Percentiles rank a stretch among this genome's conserved stretches.
These are phyloP conservation scores for Leontocebus nigricollis DNA, from an alignment of 2,797 vertebrate species.

Conservation along the genomic window DNA sequence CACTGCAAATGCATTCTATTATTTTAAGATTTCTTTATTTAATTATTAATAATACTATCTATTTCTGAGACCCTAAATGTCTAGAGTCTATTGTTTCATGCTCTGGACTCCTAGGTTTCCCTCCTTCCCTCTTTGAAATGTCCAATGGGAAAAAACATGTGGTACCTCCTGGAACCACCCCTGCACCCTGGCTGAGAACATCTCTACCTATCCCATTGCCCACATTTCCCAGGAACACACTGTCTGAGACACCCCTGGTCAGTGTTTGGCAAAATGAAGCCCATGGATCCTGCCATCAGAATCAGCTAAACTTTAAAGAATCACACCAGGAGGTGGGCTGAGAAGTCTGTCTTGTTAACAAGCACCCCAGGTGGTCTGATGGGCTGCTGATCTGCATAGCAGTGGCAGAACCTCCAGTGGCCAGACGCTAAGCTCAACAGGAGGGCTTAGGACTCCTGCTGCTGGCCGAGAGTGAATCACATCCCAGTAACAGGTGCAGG, in stretches of 20 bases:
- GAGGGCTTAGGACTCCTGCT: slow-evolving; percentile 24
- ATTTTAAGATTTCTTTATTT: neutral
- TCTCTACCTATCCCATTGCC: neutral
- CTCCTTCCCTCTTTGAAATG: neutral
- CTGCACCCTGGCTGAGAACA: neutral
- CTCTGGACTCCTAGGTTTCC: neutral
- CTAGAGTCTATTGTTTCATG: neutral
- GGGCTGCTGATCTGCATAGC: neutral
- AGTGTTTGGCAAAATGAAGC: neutral
- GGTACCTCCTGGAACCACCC: neutral
- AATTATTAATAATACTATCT: neutral
- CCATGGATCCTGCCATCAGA: neutral
- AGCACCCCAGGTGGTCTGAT: no score
- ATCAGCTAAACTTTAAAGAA: neutral
- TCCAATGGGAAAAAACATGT: neutral
- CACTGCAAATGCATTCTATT: neutral
- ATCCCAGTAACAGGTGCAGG: slow-evolving; percentile 74
- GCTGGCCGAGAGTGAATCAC: slow-evolving; percentile 71
- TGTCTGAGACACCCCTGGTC: neutral
- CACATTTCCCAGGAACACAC: neutral
- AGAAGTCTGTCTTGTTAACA: neutral
- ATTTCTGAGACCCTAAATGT: neutral
- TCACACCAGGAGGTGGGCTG: neutral
- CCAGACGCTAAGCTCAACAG: neutral
- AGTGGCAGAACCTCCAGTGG: neutral